Conservation (phyloP, 92 coral and sea anemone genomes). For the Zoanthus sansibaricus region DNA sequence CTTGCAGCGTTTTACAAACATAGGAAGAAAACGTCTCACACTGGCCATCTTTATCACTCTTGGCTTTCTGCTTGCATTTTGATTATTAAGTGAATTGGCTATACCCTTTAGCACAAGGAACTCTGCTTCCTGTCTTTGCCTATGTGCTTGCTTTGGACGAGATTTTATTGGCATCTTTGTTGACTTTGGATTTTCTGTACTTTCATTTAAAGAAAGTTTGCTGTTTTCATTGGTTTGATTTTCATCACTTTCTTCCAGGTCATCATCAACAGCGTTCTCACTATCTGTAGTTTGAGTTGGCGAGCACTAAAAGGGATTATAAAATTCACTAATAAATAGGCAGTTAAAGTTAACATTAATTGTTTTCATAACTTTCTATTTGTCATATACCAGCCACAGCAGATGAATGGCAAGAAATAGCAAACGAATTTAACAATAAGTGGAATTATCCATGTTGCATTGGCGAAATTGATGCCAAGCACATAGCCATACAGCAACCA, state of each 20-base stretch:
- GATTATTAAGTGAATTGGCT: conserved; percentile 5
- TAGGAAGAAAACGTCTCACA: conserved; percentile 34
- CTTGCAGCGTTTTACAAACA: conserved; percentile 24
- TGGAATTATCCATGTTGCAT: conserved; percentile 1
- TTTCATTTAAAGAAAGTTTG: background rate
- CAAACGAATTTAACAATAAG: background rate
- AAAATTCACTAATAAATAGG: too few species aligned
- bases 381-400: too few species aligned
- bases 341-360: too few species aligned
- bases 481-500: background rate
- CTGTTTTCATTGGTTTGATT: too few species aligned
- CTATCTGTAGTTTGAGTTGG: too few species aligned
- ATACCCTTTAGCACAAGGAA: conserved; percentile 44
- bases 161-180: conserved; percentile 25
- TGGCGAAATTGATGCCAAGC: background rate
- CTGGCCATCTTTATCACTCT: conserved; percentile 20
- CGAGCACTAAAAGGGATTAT: too few species aligned
- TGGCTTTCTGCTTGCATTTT: too few species aligned
- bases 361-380: too few species aligned
- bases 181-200: background rate
- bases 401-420: conserved; percentile 38
- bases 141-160: conserved; percentile 40
- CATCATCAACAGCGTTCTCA: too few species aligned
- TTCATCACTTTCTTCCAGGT: too few species aligned
- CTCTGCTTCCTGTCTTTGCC: conserved; percentile 38